Conservation (phyloP, 2,797 vertebrate genomes). For the Clarias platycephalus region DNA sequence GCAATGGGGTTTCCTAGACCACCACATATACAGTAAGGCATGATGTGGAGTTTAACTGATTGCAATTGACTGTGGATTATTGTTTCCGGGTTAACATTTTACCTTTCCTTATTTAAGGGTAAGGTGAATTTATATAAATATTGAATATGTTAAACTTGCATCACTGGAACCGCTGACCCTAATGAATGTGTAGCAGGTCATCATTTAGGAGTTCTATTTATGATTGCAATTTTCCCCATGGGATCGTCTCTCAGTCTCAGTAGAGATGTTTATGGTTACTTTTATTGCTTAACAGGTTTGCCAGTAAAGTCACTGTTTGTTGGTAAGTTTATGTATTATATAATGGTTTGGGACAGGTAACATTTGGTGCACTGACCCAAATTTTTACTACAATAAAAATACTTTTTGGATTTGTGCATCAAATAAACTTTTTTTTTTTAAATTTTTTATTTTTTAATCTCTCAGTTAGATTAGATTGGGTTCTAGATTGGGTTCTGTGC, state of each 20-base stretch:
- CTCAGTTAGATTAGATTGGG: slow-evolving; percentile 22
- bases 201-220: background rate
- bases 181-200: background rate
- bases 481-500: slow-evolving; percentile 15
- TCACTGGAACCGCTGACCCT: background rate
- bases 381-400: background rate
- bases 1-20: background rate
- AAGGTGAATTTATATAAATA: background rate
- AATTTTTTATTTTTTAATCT: background rate
- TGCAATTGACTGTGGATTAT: background rate
- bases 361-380: background rate
- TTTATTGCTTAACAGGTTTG: background rate
- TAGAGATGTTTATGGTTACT: background rate
- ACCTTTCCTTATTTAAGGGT: background rate
- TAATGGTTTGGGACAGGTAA: background rate
- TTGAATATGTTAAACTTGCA: background rate
- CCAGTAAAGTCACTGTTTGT: background rate
- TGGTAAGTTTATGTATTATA: background rate
- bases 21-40: background rate
- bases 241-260: background rate
- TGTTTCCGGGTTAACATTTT: background rate
- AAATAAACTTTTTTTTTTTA: background rate
- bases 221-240: background rate
- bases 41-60: background rate
- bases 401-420: background rate